Evolutionary conservation across 2,113 vertebrate species (phyloP).

Genomic region (Phrynosoma blainvillii): DNA sequence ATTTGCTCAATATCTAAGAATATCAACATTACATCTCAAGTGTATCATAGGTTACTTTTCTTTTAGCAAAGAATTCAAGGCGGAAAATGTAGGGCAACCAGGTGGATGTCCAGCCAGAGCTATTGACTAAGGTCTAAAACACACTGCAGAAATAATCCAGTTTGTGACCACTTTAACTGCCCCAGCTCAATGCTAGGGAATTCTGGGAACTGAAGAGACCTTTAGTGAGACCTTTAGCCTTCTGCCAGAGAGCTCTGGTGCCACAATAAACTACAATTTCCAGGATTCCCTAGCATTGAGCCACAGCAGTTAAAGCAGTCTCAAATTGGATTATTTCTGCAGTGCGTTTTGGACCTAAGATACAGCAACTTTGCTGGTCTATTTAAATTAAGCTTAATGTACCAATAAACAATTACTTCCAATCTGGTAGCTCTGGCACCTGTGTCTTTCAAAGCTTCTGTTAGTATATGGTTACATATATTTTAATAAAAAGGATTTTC

Average conservation of each 20-base stretch:
- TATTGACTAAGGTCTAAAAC: not conserved
- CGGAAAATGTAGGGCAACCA: not conserved
- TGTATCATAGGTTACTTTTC: not conserved
- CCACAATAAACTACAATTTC: too few relatives aligned
- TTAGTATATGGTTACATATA: not conserved
- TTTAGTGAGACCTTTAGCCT: too few relatives aligned
- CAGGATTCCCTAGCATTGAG: too few relatives aligned
- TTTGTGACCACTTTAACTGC: too few relatives aligned
- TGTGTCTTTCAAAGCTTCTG: not conserved
- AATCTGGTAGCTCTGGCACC: not conserved
- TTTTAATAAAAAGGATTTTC: not conserved
- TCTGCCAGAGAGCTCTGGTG: too few relatives aligned
- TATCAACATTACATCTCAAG: not conserved
- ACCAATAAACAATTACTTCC: not conserved
- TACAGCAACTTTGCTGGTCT: not conserved
- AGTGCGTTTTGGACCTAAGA: too few relatives aligned
- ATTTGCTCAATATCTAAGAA: not conserved
- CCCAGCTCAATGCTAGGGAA: too few relatives aligned
- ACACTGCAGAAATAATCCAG: too few relatives aligned
- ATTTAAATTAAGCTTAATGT: not conserved
- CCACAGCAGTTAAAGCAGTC: too few relatives aligned
- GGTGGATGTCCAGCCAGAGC: not conserved
- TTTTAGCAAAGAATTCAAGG: not conserved
- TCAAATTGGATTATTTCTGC: too few relatives aligned
- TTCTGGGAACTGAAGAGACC: too few relatives aligned